Evolutionary conservation across 2,113 vertebrate species (phyloP), one percentile per base, ranked within the genome.

Genomic region (Siniperca knerii): DNA sequence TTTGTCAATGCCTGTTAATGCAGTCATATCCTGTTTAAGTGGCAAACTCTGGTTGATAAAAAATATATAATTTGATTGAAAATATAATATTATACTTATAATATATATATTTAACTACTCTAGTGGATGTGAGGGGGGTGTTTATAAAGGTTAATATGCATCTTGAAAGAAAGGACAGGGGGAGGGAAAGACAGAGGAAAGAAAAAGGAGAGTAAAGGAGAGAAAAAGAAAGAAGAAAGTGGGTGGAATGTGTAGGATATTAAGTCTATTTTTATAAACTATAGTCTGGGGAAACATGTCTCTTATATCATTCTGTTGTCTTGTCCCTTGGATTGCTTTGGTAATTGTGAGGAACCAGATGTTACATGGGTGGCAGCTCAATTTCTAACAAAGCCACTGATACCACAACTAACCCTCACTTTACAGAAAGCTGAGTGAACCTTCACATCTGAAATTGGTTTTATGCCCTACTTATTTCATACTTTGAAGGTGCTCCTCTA

Each of bases 201-300:
- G 21, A 29, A 37, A 60, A 64, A n/a, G 4, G 18, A 75, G 46
- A 25, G 18, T 16, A 42, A 50, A 16, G 2, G 6, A 65, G 33
- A n/a, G 29, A 64, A 40, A 58, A 29, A 58, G 16, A 33, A 23
- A 42, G 29, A 54, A 66, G 62, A 29, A 54, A 68, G 73, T 78
- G 77, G 76, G 46, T 75, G 72, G 20, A 12, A 12, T 50, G 54
- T 82, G 75, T 77, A 25, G 66, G 81, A 82, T 73, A 50, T 60
- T 13, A 79, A 70, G 29, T 74, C 60, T 67, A 62, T 74, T 76
- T 62, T 68, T 60, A 23, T 35, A 35, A 25, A 10, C 20, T 68
- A 18, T 33, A 54, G 48, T 83, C 71, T 12, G 6, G 75, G 68
- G 78, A 75, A 79, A 82, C 58, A 57, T 54, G 29, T 65, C 33